Base-by-base conservation (phyloP, 64 coral and sea anemone species). In the Porites lutea region DNA sequence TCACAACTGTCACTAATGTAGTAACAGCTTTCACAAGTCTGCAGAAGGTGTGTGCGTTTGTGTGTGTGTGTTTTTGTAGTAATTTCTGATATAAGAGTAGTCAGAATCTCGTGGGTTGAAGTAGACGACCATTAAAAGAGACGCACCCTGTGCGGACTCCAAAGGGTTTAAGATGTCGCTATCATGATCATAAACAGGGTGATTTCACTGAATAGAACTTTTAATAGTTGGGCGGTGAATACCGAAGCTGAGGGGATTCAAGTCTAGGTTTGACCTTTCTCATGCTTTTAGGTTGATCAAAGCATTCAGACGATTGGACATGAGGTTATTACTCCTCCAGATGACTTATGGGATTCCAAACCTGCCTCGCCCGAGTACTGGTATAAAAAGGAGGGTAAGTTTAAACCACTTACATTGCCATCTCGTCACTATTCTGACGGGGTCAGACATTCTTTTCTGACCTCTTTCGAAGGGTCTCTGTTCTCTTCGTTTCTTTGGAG, bases 291-390 rank as follows among this genome's bases (percentile, higher is more conserved):
- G 90, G 93, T 95, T 65, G 75, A 92, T 3, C 88, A 93, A 74
- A 83, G 89, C 5, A 59, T 81, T 44, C 90, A 98, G 69, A 95
- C 96, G 46, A 66, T 61, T 48, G 87, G 90, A 9, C 61, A 83
- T 22, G 82, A 91, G 21, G 73, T 79, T n/a, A 58, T 88, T 65
- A 8, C 75, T 15, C 55, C 95, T 6, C 81, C 95, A 1, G 62
- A 63, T 77, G 94, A 99, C 61, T 77, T 99, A 27, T 99, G 97
- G 97, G 76, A 89, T 18, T 79, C 94, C 4, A 84, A 90, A 45
- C 72, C 86, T 3, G 92, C 88, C 59, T 78, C 68, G 8, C 68
- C 87, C 10, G 87, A 96, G 16, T 89, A 93, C 55, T 98, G 96
- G 96, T 82, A 78, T 72, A 87, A 95, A 51, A 93, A 86, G n/a